Evolutionary conservation across 2,113 vertebrate species (phyloP).

Genomic region (Manacus vitellinus): DNA sequence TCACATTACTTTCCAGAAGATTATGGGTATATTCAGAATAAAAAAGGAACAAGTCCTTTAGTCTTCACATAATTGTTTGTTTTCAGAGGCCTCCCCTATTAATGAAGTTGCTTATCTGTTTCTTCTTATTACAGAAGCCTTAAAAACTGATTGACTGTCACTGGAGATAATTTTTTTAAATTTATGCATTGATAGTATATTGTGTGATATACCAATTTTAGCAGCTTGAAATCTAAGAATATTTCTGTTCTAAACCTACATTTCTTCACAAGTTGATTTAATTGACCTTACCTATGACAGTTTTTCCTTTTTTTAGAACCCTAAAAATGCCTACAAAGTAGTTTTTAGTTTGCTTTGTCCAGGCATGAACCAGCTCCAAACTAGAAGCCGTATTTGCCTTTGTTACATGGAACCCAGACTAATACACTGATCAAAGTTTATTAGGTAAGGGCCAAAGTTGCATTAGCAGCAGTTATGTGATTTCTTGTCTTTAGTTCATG

Average conservation of each 20-base stretch:
- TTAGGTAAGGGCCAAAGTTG: background rate
- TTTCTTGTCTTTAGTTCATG: background rate
- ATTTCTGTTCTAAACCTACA: background rate
- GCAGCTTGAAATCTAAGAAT: background rate
- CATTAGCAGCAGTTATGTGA: background rate
- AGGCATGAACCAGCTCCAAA: background rate
- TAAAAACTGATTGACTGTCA: background rate
- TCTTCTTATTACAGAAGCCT: background rate
- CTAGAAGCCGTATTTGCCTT: background rate
- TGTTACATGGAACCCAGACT: background rate
- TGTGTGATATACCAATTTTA: background rate
- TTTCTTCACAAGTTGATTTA: background rate
- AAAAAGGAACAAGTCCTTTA: background rate
- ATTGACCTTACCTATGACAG: background rate
- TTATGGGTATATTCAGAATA: background rate
- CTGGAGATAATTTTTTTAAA: background rate
- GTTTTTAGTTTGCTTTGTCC: background rate
- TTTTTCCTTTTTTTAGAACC: background rate
- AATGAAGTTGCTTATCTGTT: background rate
- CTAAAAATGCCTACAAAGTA: background rate
- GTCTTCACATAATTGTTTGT: background rate
- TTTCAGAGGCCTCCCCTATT: background rate
- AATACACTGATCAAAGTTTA: background rate
- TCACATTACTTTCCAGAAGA: background rate
- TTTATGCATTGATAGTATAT: background rate